Base-by-base conservation (phyloP, 2,888 invertebrate genomes). In the Deilephila porcellus region DNA sequence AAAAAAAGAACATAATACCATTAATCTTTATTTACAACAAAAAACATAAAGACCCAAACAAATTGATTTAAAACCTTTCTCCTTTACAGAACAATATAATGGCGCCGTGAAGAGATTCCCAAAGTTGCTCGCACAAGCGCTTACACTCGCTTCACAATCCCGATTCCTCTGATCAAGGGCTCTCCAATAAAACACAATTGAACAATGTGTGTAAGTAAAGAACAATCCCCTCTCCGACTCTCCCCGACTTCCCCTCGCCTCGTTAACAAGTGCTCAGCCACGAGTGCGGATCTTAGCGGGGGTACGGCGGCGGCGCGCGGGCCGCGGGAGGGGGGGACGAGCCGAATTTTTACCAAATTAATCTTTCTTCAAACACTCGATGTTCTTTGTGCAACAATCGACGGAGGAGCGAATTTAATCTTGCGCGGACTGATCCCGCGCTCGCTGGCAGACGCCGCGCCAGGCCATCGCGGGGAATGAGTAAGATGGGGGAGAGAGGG, bases 301-400 rank as follows among this genome's bases (percentile, higher is more conserved):
- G 25, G 19, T 7, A 4, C 0, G 25, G 17, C 60, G 52, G 5
- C 64, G 20, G 76, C 25, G 25, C 25, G 25, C 25, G 25, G 25
- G 25, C 25, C 25, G 25, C 25, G 73, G 78, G 81, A 81, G 81
- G 14, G 60, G 60, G 53, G 14, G 45, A 17, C 81, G 80, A 60
- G 74, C 34, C 34, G 37, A 90, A 89, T 88, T 91, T 92, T 91
- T 88, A 75, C 89, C 86, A 91, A 92, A 93, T 93, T 92, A 93
- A 93, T 93, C 93, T 91, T 87, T 89, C 88, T 88, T 87, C 91
- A 93, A 93, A 93, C 93, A 93, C 92, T 93, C 77, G 75, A 80
- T 79, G 84, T 84, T 88, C 89, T 90, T 91, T 91, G 89, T 87
- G 81, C 77, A 83, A 79, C 85, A 81, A 86, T 86, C 83, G 85